Evolutionary conservation across 2,888 invertebrate genomes (phyloP).

Genomic region (Strigamia maritima): DNA sequence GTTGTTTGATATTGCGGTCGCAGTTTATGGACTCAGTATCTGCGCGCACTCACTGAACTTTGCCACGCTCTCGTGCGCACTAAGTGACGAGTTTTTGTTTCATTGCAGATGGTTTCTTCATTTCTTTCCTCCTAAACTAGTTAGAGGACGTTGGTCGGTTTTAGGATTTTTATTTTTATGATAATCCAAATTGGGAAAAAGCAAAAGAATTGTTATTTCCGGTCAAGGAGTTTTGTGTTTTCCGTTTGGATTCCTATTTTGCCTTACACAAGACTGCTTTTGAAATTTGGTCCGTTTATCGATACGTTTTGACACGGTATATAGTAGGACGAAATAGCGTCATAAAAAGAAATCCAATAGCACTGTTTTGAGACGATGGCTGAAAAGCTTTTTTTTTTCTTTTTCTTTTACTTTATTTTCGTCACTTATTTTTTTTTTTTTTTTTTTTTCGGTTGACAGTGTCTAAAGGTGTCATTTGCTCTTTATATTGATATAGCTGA

Average conservation of each 20-base stretch:
- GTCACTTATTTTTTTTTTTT: not conserved
- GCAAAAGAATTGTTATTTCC: not conserved
- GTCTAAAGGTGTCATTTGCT: constrained; percentile 4
- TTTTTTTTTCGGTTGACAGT: not conserved
- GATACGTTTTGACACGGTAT: constrained; percentile 4
- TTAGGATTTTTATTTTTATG: not conserved
- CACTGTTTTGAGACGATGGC: not conserved
- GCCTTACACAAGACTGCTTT: not conserved
- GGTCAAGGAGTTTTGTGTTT: not conserved
- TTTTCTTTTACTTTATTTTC: not conserved
- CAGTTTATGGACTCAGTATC: not conserved
- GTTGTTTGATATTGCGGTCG: not conserved
- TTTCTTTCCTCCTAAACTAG: not conserved
- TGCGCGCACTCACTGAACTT: not conserved
- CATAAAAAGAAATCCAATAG: constrained; percentile 4
- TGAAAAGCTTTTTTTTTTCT: not conserved
- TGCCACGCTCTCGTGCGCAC: not conserved
- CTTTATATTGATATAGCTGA: not conserved
- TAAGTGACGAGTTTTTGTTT: constrained; percentile 4
- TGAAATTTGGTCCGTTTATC: constrained; percentile 4
- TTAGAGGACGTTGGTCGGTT: not conserved
- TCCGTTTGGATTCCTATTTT: not conserved
- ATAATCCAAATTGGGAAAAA: not conserved
- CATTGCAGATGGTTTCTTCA: not conserved
- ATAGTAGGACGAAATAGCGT: not conserved